Percentiles rank a stretch among this genome's conserved stretches.
These are phyloP conservation scores for Poeciliopsis retropinna DNA, from an alignment of 2,113 vertebrate species.

Conservation along the genomic window DNA sequence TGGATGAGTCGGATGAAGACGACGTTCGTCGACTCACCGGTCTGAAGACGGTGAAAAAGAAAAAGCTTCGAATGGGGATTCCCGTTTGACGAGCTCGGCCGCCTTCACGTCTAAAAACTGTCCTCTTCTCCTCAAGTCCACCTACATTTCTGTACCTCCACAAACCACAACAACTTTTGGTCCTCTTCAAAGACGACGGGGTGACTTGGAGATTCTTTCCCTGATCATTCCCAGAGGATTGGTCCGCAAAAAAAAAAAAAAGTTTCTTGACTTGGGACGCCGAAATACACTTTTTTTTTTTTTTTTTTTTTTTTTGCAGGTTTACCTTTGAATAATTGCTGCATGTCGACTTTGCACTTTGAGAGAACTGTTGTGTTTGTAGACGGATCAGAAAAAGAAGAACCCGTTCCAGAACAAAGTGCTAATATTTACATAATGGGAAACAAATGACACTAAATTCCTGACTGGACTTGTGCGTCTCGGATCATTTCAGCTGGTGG, in stretches of 20 bases:
- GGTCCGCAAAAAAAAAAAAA: slow-evolving; percentile 4
- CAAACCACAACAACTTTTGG: slow-evolving; percentile 9
- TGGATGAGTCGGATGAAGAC: slow-evolving; percentile 96
- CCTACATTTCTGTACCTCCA: slow-evolving; percentile 10
- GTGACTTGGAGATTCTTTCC: slow-evolving; percentile 16
- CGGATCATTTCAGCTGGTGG: background rate
- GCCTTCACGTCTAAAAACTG: background rate
- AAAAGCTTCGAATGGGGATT: slow-evolving; percentile 93
- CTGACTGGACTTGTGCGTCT: slow-evolving; percentile 6
- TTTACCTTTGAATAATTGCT: slow-evolving; percentile 23
- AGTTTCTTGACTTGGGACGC: slow-evolving; percentile 1
- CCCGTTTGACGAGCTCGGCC: slow-evolving; percentile 85
- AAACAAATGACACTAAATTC: slow-evolving; percentile 26
- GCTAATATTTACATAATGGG: slow-evolving; percentile 19
- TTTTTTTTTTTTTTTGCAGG: slow-evolving; percentile 3
- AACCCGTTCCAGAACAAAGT: slow-evolving; percentile 2
- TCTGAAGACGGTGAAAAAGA: slow-evolving; percentile 91
- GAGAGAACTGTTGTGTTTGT: slow-evolving; percentile 9
- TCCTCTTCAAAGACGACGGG: slow-evolving; percentile 14
- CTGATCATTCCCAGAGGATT: slow-evolving; percentile 15
- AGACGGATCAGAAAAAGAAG: slow-evolving; percentile 1
- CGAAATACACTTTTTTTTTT: background rate
- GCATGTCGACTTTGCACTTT: slow-evolving; percentile 9
- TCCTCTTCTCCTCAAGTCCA: slow-evolving; percentile 10
- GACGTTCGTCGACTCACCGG: slow-evolving; percentile 88